phyloP scores from a whole-genome alignment of 1,140 invertebrate species.

The Drosophila subpulchrella region DNA sequence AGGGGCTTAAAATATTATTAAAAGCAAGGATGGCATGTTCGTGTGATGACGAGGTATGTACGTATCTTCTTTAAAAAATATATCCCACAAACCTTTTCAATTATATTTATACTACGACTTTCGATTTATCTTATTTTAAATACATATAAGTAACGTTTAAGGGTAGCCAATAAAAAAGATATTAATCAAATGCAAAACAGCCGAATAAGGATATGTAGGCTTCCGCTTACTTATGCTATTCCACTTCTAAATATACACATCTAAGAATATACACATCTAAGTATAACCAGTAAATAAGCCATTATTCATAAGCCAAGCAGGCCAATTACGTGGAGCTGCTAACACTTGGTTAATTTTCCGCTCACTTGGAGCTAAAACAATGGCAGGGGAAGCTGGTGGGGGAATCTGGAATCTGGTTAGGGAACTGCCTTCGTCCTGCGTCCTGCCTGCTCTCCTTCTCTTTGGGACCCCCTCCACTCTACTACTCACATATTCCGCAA shows the following conservation, averaged over 20 bases:
- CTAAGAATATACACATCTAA: background rate
- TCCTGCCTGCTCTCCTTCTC: background rate
- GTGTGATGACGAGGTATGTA: background rate
- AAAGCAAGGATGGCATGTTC: too few species aligned
- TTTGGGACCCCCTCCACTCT: background rate
- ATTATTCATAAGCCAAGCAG: slow-evolving; percentile 77
- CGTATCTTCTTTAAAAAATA: background rate
- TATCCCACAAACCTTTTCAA: too few species aligned
- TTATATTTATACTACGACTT: too few species aligned
- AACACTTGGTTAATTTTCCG: slow-evolving; percentile 73
- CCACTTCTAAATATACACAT: too few species aligned
- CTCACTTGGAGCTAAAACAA: slow-evolving; percentile 77
- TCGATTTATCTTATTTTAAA: background rate
- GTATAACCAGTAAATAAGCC: slow-evolving; percentile 65
- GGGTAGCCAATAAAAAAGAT: background rate
- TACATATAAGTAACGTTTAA: background rate
- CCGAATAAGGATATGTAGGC: background rate
- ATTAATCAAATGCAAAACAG: background rate
- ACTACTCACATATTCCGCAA: slow-evolving; percentile 45
- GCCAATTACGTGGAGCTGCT: slow-evolving; percentile 36
- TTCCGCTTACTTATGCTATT: background rate
- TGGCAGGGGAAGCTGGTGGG: slow-evolving; percentile 26
- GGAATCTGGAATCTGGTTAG: slow-evolving; percentile 14
- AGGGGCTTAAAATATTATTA: background rate
- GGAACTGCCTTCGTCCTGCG: slow-evolving; percentile 7